These are phyloP conservation scores for Halisarca cf. caerulea DNA, from an alignment of 37 sponge, comb jelly and placozoan genomes.

Conservation along the genomic window DNA sequence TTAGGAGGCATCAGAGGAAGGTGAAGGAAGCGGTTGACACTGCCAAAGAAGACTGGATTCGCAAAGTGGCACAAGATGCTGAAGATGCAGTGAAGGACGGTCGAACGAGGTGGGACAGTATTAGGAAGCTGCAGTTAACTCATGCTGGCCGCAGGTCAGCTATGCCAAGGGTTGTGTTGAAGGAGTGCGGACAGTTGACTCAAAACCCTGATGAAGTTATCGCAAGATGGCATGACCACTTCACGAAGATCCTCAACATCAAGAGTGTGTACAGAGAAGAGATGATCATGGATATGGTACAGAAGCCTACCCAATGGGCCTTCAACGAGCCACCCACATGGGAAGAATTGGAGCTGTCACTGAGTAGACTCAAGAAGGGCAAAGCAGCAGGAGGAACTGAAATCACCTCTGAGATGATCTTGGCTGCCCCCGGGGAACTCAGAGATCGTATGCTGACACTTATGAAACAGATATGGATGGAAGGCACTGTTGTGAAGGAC, in stretches of 20 bases:
- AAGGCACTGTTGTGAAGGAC: conserved; percentile 8
- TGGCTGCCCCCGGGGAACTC: background rate
- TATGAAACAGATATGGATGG: conserved; percentile 5
- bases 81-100: conserved; percentile 36
- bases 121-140: conserved; percentile 34
- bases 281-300: conserved; percentile 1
- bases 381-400: conserved; percentile 34
- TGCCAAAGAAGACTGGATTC: conserved; percentile 26
- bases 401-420: conserved; percentile 26
- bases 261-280: conserved; percentile 3
- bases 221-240: conserved; percentile 20
- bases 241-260: background rate
- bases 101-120: conserved; percentile 28
- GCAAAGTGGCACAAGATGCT: conserved; percentile 19
- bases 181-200: background rate
- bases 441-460: background rate
- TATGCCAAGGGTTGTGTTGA: background rate
- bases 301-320: background rate
- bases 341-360: conserved; percentile 19
- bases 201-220: background rate
- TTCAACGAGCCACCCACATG: conserved; percentile 33
- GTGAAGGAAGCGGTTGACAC: conserved; percentile 47
- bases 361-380: conserved; percentile 34
- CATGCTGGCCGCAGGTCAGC: conserved; percentile 14
- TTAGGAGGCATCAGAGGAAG: conserved; percentile 25